These are phyloP conservation scores for Eunapius fragilis DNA, from an alignment of 37 sponge, comb jelly and placozoan genomes.

Conservation along the genomic window DNA sequence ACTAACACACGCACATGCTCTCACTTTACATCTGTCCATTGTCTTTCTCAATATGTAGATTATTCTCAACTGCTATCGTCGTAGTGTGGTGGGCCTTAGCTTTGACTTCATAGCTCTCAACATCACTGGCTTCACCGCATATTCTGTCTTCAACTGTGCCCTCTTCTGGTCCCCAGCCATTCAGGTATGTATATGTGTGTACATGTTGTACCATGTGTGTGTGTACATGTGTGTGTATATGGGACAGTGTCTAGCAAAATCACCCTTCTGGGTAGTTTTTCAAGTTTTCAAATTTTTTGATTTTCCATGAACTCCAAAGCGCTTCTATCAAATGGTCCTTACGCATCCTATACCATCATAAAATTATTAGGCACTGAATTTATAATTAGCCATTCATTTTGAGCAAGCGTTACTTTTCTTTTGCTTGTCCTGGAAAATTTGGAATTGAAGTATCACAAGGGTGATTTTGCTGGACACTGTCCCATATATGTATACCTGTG, in stretches of 20 bases:
- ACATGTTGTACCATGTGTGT: not conserved
- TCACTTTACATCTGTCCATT: slow-evolving; percentile 1
- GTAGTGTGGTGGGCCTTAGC: slow-evolving; percentile 92
- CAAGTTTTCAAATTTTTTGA: too few relatives aligned
- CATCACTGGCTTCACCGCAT: slow-evolving; percentile 83
- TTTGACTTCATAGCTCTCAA: slow-evolving; percentile 97
- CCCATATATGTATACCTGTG: not conserved
- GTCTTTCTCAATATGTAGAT: slow-evolving; percentile 37
- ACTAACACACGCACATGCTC: not conserved
- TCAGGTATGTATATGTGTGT: slow-evolving; percentile 53
- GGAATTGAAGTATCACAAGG: too few relatives aligned
- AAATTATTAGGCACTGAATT: too few relatives aligned
- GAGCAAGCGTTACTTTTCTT: too few relatives aligned
- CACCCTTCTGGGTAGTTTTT: too few relatives aligned
- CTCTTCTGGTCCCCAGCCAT: slow-evolving; percentile 85
- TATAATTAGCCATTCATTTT: too few relatives aligned
- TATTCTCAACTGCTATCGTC: slow-evolving; percentile 71
- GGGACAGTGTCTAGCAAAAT: not conserved
- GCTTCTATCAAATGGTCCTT: too few relatives aligned
- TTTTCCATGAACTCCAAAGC: too few relatives aligned
- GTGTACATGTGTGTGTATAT: not conserved
- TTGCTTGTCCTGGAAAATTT: too few relatives aligned
- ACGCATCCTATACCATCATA: too few relatives aligned
- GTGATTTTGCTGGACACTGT: too few relatives aligned
- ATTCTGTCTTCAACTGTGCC: slow-evolving; percentile 84